A percentile compares a stretch with the other conserved stretches of the same genome.
These are phyloP conservation scores for Iselma pallidipennis DNA, from an alignment of 2,888 invertebrate species.

Conservation along the genomic window DNA sequence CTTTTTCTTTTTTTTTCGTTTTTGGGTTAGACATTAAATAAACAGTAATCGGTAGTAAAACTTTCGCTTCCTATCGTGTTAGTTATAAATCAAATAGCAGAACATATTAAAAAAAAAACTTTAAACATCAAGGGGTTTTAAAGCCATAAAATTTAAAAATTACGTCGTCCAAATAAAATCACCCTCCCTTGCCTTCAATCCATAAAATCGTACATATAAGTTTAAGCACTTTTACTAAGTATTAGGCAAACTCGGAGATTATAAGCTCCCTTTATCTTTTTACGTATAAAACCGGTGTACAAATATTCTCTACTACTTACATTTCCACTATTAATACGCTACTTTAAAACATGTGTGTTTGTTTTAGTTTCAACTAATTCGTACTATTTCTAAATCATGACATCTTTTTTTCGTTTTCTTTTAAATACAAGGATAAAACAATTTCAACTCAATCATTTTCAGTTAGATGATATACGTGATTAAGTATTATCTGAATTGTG, in stretches of 20 bases:
- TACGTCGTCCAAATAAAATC: slow-evolving; percentile 39
- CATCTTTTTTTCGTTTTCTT: too few species aligned
- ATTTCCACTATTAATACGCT: slow-evolving; percentile 46
- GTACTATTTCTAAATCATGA: neutral
- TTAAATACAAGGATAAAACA: neutral
- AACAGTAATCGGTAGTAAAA: slow-evolving; percentile 28
- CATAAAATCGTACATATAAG: slow-evolving; percentile 43
- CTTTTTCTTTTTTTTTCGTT: neutral
- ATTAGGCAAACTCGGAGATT: slow-evolving; percentile 40
- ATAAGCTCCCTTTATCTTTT: slow-evolving; percentile 34
- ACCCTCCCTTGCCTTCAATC: slow-evolving; percentile 32
- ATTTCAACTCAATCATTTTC: slow-evolving; percentile 15
- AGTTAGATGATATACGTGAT: slow-evolving; percentile 28
- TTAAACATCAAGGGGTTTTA: slow-evolving; percentile 42
- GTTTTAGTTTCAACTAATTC: slow-evolving; percentile 16
- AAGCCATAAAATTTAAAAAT: slow-evolving; percentile 48
- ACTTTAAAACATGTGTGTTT: slow-evolving; percentile 44
- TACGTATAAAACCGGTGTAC: slow-evolving; percentile 32
- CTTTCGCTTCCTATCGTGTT: slow-evolving; percentile 28
- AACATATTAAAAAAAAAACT: slow-evolving; percentile 47
- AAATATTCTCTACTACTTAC: slow-evolving; percentile 34
- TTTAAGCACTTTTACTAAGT: slow-evolving; percentile 41
- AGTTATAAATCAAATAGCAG: slow-evolving; percentile 31
- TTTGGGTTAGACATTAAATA: slow-evolving; percentile 22
- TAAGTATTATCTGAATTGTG: slow-evolving; percentile 29